Evolutionary conservation across 2,113 vertebrate genomes (phyloP).

Genomic region (Hemicordylus capensis): DNA sequence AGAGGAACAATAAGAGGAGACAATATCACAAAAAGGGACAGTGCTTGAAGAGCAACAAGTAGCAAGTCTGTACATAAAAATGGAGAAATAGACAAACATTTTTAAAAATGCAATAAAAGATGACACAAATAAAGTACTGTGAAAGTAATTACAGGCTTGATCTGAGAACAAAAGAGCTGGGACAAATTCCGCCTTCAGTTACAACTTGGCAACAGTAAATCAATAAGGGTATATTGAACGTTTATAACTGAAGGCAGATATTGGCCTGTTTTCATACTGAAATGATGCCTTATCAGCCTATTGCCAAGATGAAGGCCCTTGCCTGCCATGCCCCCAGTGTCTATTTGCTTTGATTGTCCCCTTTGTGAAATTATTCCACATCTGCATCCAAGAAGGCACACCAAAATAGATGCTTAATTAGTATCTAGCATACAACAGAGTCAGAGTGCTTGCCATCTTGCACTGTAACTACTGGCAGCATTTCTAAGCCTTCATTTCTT

Average conservation of each 20-base stretch:
- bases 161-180: background rate
- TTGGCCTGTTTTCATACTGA: slow-evolving; percentile 11
- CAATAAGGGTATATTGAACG: background rate
- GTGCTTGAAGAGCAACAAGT: background rate
- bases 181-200: slow-evolving; percentile 12
- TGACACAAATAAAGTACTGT: slow-evolving; percentile 16
- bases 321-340: background rate
- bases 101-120: slow-evolving; percentile 7
- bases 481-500: slow-evolving; percentile 39
- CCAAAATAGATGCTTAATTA: background rate
- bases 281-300: background rate
- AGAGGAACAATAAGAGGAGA: slow-evolving; percentile 55
- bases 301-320: background rate
- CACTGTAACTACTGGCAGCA: slow-evolving; percentile 28
- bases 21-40: slow-evolving; percentile 30
- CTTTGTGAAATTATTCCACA: background rate
- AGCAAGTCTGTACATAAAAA: slow-evolving; percentile 15
- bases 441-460: background rate
- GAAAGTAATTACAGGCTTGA: slow-evolving; percentile 34
- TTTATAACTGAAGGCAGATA: background rate
- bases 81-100: slow-evolving; percentile 31
- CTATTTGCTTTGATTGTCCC: background rate
- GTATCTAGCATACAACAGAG: background rate
- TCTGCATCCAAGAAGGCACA: background rate
- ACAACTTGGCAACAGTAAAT: background rate